Evolutionary conservation across 2,888 invertebrate species (phyloP).

Genomic region (Taenaris catops): DNA sequence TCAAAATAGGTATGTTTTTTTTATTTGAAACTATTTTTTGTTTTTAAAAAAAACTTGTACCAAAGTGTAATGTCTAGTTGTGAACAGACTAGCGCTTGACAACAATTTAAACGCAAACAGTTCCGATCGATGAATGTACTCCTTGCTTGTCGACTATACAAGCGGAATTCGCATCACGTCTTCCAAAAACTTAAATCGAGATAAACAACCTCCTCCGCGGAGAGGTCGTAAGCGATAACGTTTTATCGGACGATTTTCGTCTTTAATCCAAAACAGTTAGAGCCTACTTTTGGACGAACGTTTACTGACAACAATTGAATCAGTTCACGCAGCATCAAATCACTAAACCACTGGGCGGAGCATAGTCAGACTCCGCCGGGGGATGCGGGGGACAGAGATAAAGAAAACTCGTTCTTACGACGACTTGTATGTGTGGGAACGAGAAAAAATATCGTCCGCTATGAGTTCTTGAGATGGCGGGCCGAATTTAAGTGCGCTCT

Average conservation of each 20-base stretch:
- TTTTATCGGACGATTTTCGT: slow-evolving; percentile 73
- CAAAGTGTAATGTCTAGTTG: too few species aligned
- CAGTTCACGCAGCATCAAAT: slow-evolving; percentile 81
- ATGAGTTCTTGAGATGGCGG: slow-evolving; percentile 59
- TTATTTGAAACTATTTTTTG: too few species aligned
- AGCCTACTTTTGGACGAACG: slow-evolving; percentile 59
- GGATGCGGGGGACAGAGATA: slow-evolving; percentile 62
- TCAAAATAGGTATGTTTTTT: too few species aligned
- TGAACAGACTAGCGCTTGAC: too few species aligned
- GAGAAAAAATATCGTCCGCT: slow-evolving; percentile 55
- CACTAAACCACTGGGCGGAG: slow-evolving; percentile 80
- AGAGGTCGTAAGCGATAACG: slow-evolving; percentile 68
- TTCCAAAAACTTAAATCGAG: slow-evolving; percentile 76
- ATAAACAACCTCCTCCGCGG: slow-evolving; percentile 71
- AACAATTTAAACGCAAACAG: slow-evolving; percentile 42
- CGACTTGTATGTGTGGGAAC: slow-evolving; percentile 39
- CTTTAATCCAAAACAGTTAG: slow-evolving; percentile 69
- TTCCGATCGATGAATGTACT: slow-evolving; percentile 67
- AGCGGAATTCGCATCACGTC: slow-evolving; percentile 78
- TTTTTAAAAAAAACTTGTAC: too few species aligned
- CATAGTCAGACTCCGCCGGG: slow-evolving; percentile 72
- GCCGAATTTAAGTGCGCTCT: slow-evolving; percentile 63
- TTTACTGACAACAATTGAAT: slow-evolving; percentile 72
- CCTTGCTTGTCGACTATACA: slow-evolving; percentile 72
- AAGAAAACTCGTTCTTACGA: slow-evolving; percentile 40